Percentiles rank a stretch among this genome's conserved stretches.
Evolutionary conservation across 2,888 invertebrate species (phyloP).

Genomic region (Dryadula phaetusa): DNA sequence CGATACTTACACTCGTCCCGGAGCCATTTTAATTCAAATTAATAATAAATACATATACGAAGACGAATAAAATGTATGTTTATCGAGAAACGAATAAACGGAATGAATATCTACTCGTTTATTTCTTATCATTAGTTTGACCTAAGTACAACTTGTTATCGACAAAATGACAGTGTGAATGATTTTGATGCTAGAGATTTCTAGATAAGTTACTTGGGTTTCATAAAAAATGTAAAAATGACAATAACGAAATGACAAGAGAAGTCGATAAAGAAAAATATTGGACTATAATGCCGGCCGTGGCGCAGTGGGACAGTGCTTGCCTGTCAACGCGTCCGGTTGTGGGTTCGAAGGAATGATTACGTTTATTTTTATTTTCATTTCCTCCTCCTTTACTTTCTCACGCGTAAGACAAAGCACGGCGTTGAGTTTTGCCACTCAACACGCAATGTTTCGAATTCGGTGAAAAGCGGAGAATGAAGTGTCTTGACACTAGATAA

Average conservation of each 20-base stretch:
- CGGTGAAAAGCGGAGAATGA: no score
- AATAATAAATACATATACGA: not conserved
- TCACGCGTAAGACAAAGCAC: no score
- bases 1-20: constrained; percentile 22
- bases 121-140: constrained; percentile 23
- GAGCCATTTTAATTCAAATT: constrained; percentile 9
- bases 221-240: not conserved
- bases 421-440: no score
- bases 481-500: no score
- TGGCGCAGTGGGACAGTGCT: no score
- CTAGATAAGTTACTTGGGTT: constrained; percentile 10
- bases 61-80: not conserved
- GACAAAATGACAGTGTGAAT: constrained; percentile 21
- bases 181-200: constrained; percentile 25
- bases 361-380: no score
- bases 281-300: no score
- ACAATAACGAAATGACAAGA: not conserved
- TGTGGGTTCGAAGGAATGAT: no score
- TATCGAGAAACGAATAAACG: not conserved
- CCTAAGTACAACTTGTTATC: constrained; percentile 29
- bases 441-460: no score
- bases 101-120: constrained; percentile 10
- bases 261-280: not conserved
- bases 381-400: no score
- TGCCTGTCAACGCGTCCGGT: no score